These are phyloP conservation scores for Chelonus insularis DNA, from an alignment of 1,140 invertebrate species.

Conservation along the genomic window DNA sequence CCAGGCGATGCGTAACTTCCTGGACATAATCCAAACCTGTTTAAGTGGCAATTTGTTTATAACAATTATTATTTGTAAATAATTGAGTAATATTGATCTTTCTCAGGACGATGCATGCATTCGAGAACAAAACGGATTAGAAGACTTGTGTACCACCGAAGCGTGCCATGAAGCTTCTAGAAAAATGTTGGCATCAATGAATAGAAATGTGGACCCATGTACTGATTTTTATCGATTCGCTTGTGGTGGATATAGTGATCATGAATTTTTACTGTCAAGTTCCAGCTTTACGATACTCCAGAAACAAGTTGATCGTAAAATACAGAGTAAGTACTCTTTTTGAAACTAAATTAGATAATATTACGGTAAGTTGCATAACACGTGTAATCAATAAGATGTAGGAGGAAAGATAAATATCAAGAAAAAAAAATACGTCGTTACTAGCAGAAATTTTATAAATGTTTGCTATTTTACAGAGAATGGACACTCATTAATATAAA, in stretches of 20 bases:
- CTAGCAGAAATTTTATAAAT: no score
- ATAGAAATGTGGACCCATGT: slow-evolving; percentile 62
- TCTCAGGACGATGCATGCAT: slow-evolving; percentile 51
- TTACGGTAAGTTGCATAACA: not conserved
- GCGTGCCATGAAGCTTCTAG: slow-evolving; percentile 53
- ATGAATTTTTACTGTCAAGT: slow-evolving; percentile 43
- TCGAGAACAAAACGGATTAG: slow-evolving; percentile 46
- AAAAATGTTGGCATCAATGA: slow-evolving; percentile 53
- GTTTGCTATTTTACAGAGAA: no score
- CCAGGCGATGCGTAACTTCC: no score
- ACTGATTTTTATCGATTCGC: slow-evolving; percentile 73
- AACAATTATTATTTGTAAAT: no score
- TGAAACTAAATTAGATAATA: not conserved
- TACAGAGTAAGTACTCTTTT: slow-evolving; percentile 47
- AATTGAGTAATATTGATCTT: no score
- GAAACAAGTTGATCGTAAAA: slow-evolving; percentile 49
- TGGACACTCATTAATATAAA: no score
- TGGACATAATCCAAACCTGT: no score
- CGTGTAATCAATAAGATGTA: not conserved
- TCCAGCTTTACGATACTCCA: slow-evolving; percentile 55
- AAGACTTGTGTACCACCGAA: slow-evolving; percentile 48
- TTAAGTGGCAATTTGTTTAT: no score
- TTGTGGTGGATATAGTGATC: slow-evolving; percentile 63
- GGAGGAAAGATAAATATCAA: not conserved
- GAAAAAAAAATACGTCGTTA: no score